phyloP scores from a whole-genome alignment of 2,797 vertebrate genomes.

The Acrossocheilus wenchowensis region DNA sequence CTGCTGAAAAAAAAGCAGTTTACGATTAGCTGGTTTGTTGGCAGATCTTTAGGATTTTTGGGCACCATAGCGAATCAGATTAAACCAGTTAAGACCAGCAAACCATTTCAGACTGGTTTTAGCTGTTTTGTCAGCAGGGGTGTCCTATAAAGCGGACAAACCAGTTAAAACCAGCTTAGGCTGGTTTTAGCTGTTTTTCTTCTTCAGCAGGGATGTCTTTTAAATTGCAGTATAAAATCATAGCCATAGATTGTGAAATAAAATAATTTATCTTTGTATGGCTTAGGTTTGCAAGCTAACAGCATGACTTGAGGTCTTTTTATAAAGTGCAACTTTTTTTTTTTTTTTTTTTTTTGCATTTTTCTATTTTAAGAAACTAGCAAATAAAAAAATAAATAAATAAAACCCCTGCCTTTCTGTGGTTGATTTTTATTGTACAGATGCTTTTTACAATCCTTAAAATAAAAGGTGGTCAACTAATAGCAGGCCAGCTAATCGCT shows the following conservation, averaged over 20 bases:
- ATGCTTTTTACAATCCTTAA: conserved; percentile 9
- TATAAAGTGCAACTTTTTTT: not conserved
- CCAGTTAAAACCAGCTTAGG: not conserved
- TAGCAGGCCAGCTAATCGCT: conserved; percentile 48
- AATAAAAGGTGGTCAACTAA: conserved; percentile 57
- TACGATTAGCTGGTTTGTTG: not conserved
- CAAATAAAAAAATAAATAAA: too few species aligned
- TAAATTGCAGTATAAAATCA: not conserved
- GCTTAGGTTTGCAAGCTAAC: not conserved
- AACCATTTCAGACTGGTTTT: not conserved
- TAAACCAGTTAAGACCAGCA: not conserved
- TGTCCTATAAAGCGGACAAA: not conserved
- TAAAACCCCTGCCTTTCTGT: not conserved
- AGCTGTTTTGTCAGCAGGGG: too few species aligned
- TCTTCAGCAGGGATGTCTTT: not conserved
- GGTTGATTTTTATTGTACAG: not conserved
- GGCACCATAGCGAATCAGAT: not conserved
- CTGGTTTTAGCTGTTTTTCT: not conserved
- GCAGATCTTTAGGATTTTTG: not conserved
- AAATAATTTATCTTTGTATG: not conserved
- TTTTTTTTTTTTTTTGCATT: not conserved
- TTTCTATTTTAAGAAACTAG: not conserved
- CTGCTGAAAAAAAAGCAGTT: too few species aligned
- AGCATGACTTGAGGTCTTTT: not conserved
- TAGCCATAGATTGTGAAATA: not conserved